Percentiles rank a stretch among this genome's conserved stretches.
phyloP scores from a whole-genome alignment of 2,888 invertebrate genomes.

The Ormyrus nitidulus region DNA sequence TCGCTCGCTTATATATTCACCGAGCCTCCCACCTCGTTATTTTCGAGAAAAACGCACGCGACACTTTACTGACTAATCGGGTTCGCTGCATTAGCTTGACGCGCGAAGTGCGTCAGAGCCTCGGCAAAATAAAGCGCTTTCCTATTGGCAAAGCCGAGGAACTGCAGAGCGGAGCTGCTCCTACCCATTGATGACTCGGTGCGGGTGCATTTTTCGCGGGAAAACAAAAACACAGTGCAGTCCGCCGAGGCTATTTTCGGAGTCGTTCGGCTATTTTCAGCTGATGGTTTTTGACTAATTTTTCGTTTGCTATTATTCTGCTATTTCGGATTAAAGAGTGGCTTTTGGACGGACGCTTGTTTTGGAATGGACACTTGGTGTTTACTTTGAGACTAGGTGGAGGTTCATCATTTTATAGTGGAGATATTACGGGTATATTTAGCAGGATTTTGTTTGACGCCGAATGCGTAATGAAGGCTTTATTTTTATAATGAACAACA shows the following conservation, averaged over 20 bases:
- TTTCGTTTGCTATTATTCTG: not conserved
- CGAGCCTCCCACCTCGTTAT: too few relatives aligned
- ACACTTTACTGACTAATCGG: not conserved
- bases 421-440: not conserved
- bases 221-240: constrained; percentile 17
- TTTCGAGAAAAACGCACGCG: not conserved
- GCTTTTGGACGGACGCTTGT: not conserved
- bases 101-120: constrained; percentile 24
- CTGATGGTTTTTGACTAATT: not conserved
- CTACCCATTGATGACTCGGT: not conserved
- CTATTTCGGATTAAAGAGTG: not conserved
- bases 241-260: constrained; percentile 1
- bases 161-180: not conserved
- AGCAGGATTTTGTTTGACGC: not conserved
- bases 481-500: not conserved
- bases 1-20: not conserved
- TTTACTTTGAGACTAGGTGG: not conserved
- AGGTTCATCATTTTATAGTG: not conserved
- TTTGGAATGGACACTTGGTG: not conserved
- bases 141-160: not conserved
- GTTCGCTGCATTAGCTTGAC: not conserved
- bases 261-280: not conserved
- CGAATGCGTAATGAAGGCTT: not conserved
- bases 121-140: constrained; percentile 25
- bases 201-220: not conserved